Evolutionary conservation across 2,888 invertebrate species (phyloP), one percentile per base, ranked within the genome.

Genomic region (Teleogryllus oceanicus): DNA sequence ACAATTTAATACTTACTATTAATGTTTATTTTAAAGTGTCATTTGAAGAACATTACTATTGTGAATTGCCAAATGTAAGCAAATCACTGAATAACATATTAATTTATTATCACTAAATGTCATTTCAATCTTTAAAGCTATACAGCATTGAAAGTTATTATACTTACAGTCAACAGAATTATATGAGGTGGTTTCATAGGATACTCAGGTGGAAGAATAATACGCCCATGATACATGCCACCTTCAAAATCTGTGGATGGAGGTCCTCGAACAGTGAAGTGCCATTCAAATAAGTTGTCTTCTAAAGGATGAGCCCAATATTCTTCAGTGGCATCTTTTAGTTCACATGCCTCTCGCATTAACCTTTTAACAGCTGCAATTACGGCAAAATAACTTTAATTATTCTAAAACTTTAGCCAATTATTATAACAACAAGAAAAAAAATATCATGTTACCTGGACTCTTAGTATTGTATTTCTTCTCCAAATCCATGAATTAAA

Each of bases 111-210:
- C 8, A 37, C 24, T 3, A 24, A 24, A 24, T 24, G 24, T 3
- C 24, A 24, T 37, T 37, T 37, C 24, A 1, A 37, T 37, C 37
- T 37, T 37, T 8, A 8, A 37, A 37, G 8, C 37, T 37, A 13
- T 20, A 80, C n/a, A 20, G 18, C 49, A 50, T 12, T n/a, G 50
- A 76, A n/a, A 11, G 11, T 80, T 12, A 24, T 49, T 16, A 51
- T 80, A 85, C 89, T 87, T 88, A 95, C 95, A 49, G 97, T 98
- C 78, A 98, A 87, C 78, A 98, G 88, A 85, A 97, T 96, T 83
- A 98, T 96, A 86, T 96, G 96, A 11, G 98, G 98, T 79, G 98
- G 98, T 88, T 97, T 97, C 97, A 98, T 97, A 0, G 98, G 98
- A 88, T 98, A 98, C 84, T 98, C 96, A 79, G 96, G 92, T 0